These are phyloP conservation scores for Bembecia ichneumoniformis DNA, from an alignment of 2,888 invertebrate species.

Conservation along the genomic window DNA sequence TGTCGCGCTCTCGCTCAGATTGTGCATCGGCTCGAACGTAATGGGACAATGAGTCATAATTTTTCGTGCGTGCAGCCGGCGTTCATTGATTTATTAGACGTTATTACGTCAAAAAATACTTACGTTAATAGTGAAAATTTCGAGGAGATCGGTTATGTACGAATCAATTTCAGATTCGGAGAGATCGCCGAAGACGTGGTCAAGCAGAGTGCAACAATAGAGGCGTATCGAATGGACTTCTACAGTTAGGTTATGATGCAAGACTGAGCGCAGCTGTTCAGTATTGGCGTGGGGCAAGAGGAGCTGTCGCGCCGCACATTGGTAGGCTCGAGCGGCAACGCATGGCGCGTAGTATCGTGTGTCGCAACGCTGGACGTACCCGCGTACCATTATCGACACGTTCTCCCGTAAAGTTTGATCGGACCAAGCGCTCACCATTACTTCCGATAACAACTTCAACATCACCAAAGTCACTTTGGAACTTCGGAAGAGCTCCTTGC, in stretches of 20 bases:
- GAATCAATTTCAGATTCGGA: constrained; percentile 27
- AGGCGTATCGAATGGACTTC: constrained; percentile 42
- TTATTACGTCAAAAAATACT: constrained; percentile 16
- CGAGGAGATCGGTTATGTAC: constrained; percentile 26
- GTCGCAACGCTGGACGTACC: constrained; percentile 47
- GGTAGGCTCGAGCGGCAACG: constrained; percentile 49
- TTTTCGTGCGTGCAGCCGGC: no score
- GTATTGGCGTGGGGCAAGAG: constrained; percentile 25
- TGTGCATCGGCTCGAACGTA: no score
- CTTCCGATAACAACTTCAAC: constrained; percentile 35
- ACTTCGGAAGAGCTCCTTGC: constrained; percentile 46
- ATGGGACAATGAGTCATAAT: no score
- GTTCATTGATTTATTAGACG: no score
- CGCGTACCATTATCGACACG: constrained; percentile 54
- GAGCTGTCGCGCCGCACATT: constrained; percentile 49
- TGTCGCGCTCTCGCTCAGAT: no score
- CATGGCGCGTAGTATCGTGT: constrained; percentile 47
- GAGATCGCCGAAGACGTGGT: constrained; percentile 21
- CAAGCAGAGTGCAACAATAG: constrained; percentile 48
- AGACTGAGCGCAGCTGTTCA: constrained; percentile 12
- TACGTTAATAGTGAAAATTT: constrained; percentile 52
- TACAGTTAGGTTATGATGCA: constrained; percentile 9
- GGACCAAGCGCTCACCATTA: constrained; percentile 42
- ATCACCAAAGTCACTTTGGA: constrained; percentile 39
- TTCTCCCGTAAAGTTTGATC: constrained; percentile 43